These are phyloP conservation scores for Drosophila flavopinicola DNA, from an alignment of 2,888 invertebrate species.

Conservation along the genomic window DNA sequence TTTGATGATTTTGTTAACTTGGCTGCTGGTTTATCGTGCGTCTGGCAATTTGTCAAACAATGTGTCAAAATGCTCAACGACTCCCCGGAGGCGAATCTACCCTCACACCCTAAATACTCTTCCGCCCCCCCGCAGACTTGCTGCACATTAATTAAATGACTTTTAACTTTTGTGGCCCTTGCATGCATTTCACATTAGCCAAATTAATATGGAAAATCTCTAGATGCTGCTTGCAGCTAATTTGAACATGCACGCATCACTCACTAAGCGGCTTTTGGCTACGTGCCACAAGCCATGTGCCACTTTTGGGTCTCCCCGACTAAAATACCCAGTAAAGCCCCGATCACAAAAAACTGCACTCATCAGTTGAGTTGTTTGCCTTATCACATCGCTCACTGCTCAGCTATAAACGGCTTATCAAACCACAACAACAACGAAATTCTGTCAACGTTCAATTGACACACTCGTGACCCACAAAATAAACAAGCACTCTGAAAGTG, in stretches of 20 bases:
- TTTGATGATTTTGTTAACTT: constrained; percentile 74
- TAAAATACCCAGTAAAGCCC: no score
- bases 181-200: constrained; percentile 64
- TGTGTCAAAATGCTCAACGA: constrained; percentile 69
- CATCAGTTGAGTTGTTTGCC: constrained; percentile 14
- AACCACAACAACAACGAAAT: constrained; percentile 5
- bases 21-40: constrained; percentile 57
- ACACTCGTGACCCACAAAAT: constrained; percentile 50
- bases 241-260: constrained; percentile 49
- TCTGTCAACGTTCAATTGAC: constrained; percentile 49
- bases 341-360: constrained; percentile 9
- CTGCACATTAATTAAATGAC: constrained; percentile 72
- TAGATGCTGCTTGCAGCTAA: constrained; percentile 39
- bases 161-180: constrained; percentile 54
- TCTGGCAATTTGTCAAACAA: constrained; percentile 79
- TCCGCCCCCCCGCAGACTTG: neutral
- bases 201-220: constrained; percentile 71
- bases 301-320: no score
- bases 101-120: neutral
- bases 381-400: constrained; percentile 36
- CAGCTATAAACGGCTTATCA: constrained; percentile 65
- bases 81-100: neutral
- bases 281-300: constrained; percentile 29
- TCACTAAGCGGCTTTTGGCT: constrained; percentile 36
- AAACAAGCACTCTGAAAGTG: constrained; percentile 35